Evolutionary conservation across 2,797 vertebrate genomes (phyloP).

Genomic region (Thunnus albacares): DNA sequence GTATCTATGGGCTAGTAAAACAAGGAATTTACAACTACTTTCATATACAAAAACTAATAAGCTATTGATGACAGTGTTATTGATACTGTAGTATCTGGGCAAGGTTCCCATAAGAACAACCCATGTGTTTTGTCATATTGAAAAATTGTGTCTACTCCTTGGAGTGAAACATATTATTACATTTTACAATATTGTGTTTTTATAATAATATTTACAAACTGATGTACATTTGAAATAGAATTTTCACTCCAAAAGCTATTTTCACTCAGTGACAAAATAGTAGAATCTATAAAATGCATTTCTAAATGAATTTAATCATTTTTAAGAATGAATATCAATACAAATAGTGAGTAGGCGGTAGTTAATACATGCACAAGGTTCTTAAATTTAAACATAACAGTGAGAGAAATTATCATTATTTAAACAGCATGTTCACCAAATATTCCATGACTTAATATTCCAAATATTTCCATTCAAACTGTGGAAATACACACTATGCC

Average conservation of each 20-base stretch:
- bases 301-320: conserved; percentile 16
- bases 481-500: conserved; percentile 28
- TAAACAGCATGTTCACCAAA: conserved; percentile 4
- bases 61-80: conserved; percentile 17
- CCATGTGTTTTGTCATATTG: conserved; percentile 15
- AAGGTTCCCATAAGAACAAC: conserved; percentile 37
- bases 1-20: background rate
- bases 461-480: conserved; percentile 27
- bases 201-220: conserved; percentile 8
- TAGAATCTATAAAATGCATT: background rate
- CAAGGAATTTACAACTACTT: background rate
- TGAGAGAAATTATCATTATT: conserved; percentile 13
- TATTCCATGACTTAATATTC: conserved; percentile 20
- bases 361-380: background rate
- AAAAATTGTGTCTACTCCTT: conserved; percentile 20
- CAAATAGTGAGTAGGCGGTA: background rate
- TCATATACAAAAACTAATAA: conserved; percentile 16
- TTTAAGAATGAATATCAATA: conserved; percentile 8
- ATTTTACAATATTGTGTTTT: conserved; percentile 11
- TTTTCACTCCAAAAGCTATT: conserved; percentile 14
- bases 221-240: conserved; percentile 16
- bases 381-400: background rate
- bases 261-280: conserved; percentile 1
- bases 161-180: conserved; percentile 8
- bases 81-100: conserved; percentile 19